phyloP scores from a whole-genome alignment of 2,888 invertebrate genomes.

The Melanargia galathea region DNA sequence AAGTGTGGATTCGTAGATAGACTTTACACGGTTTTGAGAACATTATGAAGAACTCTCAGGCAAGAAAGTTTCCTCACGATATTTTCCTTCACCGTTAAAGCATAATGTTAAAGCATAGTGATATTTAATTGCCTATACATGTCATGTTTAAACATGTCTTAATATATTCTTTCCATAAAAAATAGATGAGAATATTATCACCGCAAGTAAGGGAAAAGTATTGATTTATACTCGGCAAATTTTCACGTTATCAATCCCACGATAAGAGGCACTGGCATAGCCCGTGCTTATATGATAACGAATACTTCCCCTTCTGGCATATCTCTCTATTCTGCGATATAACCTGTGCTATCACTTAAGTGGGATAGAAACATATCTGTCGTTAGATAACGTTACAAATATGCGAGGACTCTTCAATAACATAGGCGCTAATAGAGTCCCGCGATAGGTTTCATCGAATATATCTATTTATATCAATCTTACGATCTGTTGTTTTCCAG shows the following conservation, averaged over 20 bases:
- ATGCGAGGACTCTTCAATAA: background rate
- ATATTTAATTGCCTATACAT: too few relatives aligned
- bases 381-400: constrained; percentile 8
- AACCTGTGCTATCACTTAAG: constrained; percentile 37
- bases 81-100: too few relatives aligned
- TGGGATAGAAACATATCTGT: constrained; percentile 15
- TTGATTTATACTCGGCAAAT: constrained; percentile 69
- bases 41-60: too few relatives aligned
- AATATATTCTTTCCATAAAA: too few relatives aligned
- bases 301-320: constrained; percentile 62
- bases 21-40: too few relatives aligned
- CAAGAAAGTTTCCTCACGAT: too few relatives aligned
- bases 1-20: too few relatives aligned
- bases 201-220: constrained; percentile 56
- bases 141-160: too few relatives aligned
- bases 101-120: too few relatives aligned
- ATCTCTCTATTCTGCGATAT: constrained; percentile 50
- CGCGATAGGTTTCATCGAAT: background rate
- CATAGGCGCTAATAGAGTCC: background rate
- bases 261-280: constrained; percentile 68
- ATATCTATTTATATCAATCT: background rate
- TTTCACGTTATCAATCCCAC: constrained; percentile 66
- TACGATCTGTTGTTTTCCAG: too few relatives aligned
- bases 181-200: too few relatives aligned
- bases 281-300: constrained; percentile 64